Base-by-base conservation (phyloP, 2,797 vertebrate genomes). In the Phrynocephalus forsythii region DNA sequence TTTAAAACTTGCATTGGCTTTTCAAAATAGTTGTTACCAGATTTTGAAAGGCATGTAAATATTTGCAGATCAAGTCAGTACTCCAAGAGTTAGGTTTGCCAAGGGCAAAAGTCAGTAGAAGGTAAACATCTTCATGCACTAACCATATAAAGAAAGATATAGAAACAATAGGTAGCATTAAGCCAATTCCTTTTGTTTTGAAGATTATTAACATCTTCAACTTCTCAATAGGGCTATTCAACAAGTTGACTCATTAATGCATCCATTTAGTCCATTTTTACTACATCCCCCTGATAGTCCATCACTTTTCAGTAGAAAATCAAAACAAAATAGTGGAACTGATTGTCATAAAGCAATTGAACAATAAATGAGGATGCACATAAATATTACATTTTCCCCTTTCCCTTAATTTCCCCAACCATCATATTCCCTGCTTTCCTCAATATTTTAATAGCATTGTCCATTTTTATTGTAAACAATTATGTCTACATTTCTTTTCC, bases 371-470 rank as follows among this genome's bases (percentile, higher is more conserved):
- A 91, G 83, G 86, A 86, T 26, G 48, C 68, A 87, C 87, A 89
- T 87, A 85, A 88, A 28, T 85, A 68, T 38, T 52, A 87, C 16
- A 24, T 84, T 80, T 52, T 48, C 3, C 71, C 83, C 85, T 85
- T 66, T 78, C 44, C 48, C 86, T 85, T 56, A 68, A 63, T 63
- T 63, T 20, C 13, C 60, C 60, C 5, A 63, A 63, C 16, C 60
- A 92, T 83, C 52, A 85, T 24, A 52, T 66, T 91, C 90, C 69
- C 75, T 87, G 38, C 66, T 87, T 79, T 78, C 16, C 73, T 79
- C 79, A 11, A 87, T 84, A 87, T 76, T 84, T 85, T 86, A 86
- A 88, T 88, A 92, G 87, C 71, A 86, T 90, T 60, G 28, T 26
- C 89, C 72, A 92, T 85, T 84, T 86, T 90, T 83, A 84, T 60